Evolutionary conservation across 2,113 vertebrate species (phyloP), one percentile per base, ranked within the genome.

Genomic region (Nibea coibor): DNA sequence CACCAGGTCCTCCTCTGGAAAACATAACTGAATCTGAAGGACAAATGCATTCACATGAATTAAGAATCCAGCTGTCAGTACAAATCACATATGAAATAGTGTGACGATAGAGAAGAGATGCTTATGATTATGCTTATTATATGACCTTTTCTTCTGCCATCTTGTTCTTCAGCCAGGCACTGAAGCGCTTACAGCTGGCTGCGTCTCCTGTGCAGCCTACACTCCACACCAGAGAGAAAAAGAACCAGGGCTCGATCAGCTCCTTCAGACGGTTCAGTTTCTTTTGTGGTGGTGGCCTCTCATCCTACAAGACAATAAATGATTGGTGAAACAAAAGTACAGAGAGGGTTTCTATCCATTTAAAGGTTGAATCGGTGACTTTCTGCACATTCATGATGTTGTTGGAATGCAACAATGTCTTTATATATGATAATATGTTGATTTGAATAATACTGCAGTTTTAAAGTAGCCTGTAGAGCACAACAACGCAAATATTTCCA

Each of bases 191-290:
- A 7, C 89, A 90, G 72, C 97, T 92, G 16, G 20, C 15, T 16
- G 90, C 93, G 67, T 97, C 96, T 83, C 95, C 97, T 1, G 97
- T 97, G 73, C 94, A 95, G 0, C 97, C 97, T 24, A 98, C 95
- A 8, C 96, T 98, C 97, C 97, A 98, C 83, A 98, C 48, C 88
- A 99, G 92, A 50, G 96, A 96, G 89, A 98, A 98, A 74, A 97
- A 93, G 93, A 98, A 98, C 97, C 97, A 98, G 15, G 97, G 96
- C 67, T 99, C 97, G 2, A 98, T 95, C 88, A 98, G 90, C 80
- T 97, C 96, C 26, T 80, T 54, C 14, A 95, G 66, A 80, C 82
- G 93, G 20, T 86, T 91, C 74, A 95, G 2, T 84, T 96, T 97
- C 70, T 92, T 95, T 22, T 91, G 83, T 2, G 95, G 78, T 42